Evolutionary conservation across 92 coral and sea anemone genomes (phyloP), one percentile per base, ranked within the genome.

Genomic region (Heteractis magnifica): DNA sequence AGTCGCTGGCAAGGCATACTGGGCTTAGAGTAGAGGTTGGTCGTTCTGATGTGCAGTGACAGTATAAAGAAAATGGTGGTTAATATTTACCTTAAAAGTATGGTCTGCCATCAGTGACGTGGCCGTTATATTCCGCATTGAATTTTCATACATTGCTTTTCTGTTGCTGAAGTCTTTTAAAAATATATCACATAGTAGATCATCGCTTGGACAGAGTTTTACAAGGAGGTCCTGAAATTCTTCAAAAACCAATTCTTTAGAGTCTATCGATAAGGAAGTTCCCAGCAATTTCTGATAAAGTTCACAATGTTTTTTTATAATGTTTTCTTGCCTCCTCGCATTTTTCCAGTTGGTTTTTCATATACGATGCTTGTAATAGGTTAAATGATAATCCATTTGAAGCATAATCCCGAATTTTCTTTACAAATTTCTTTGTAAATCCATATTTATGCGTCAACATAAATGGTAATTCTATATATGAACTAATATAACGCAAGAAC

Each of bases 91-190:
- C 89, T 89, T 89, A 75, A 89, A 89, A 13, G 92, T 89, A 73
- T 89, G 92, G 65, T 89, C 92, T 76, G 89, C 92, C 89, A 89
- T 85, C 62, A 89, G 82, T 10, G 86, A 81, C 73, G 72, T 85
- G n/a, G 86, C 92, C 52, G 89, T 50, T 78, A 76, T 79, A 50
- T 56, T 52, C 51, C 84, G 84, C 88, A 85, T 85, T 49, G 90
- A 52, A 74, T 82, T 77, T 55, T 87, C 90, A 77, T 75, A 87
- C 16, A 59, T 14, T 16, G 16, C 70, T 82, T 77, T 87, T 49
- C 68, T 52, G 50, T 77, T 82, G 76, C 65, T 77, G 68, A 87
- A 87, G 77, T 87, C 82, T 78, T 82, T 82, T 12, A 83, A 48
- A 53, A 82, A 87, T 60, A 87, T 44, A 79, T 87, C 90, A 82